Conservation (phyloP, 2,113 vertebrate species). For the Pluvialis apricaria region DNA sequence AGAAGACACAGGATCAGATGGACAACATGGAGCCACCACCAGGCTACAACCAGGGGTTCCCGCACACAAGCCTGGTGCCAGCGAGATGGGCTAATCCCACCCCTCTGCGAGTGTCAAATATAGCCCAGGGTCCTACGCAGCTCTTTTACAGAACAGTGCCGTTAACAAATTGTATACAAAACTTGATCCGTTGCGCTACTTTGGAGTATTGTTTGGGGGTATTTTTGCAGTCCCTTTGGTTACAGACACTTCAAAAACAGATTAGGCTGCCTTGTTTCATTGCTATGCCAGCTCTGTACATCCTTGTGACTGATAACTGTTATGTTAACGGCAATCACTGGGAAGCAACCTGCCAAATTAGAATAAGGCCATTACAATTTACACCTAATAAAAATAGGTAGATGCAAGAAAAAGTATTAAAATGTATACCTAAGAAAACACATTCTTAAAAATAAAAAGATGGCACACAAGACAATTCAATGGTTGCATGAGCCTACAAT, state of each 20-base stretch:
- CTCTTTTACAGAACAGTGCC: not conserved
- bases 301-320: not conserved
- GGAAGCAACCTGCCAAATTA: not conserved
- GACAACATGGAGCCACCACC: not conserved
- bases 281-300: not conserved
- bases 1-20: not conserved
- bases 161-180: not conserved
- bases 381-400: not conserved
- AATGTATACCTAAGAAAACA: not conserved
- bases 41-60: not conserved
- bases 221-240: conserved; percentile 19
- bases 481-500: not conserved
- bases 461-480: not conserved
- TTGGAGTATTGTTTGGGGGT: not conserved
- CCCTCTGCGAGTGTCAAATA: not conserved
- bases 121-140: not conserved
- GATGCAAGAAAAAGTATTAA: not conserved
- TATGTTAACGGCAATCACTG: not conserved
- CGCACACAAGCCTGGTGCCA: not conserved
- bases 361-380: conserved; percentile 9
- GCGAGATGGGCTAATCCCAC: not conserved
- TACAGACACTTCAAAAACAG: not conserved
- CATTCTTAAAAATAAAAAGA: not conserved
- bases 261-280: not conserved
- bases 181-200: not conserved